Percentiles rank a stretch among this genome's conserved stretches.
Evolutionary conservation across 2,888 invertebrate species (phyloP).

Genomic region (Bursaphelenchus okinawaensis): DNA sequence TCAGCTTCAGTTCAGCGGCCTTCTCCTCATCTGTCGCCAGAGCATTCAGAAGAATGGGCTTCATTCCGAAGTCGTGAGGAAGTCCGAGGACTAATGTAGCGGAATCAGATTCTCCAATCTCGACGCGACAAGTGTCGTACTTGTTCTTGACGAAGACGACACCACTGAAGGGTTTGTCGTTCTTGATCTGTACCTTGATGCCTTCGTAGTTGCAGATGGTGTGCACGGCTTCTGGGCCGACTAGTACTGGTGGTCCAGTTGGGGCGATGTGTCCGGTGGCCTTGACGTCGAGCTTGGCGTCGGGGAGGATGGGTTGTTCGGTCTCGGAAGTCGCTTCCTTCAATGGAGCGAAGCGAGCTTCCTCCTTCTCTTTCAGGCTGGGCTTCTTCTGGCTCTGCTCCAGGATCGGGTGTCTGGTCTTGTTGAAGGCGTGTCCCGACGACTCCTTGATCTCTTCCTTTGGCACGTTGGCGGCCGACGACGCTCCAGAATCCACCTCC

Average conservation of each 20-base stretch:
- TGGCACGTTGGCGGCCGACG: constrained; percentile 50
- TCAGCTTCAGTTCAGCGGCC: constrained; percentile 12
- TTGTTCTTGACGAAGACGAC: constrained; percentile 58
- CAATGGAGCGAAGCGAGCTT: constrained; percentile 15
- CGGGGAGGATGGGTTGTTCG: constrained; percentile 1
- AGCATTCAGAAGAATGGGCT: constrained; percentile 47
- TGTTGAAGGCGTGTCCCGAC: constrained; percentile 25
- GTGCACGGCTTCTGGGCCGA: constrained; percentile 47
- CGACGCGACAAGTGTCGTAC: constrained; percentile 57
- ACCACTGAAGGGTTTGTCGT: constrained; percentile 50
- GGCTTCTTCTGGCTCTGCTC: constrained; percentile 21
- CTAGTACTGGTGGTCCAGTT: constrained; percentile 35
- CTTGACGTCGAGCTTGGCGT: constrained; percentile 17
- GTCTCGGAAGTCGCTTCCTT: constrained; percentile 32
- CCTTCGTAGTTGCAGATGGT: constrained; percentile 58
- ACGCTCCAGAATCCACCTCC: constrained; percentile 45
- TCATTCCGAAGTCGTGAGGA: constrained; percentile 56
- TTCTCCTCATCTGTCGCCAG: constrained; percentile 9
- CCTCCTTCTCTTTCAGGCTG: constrained; percentile 33
- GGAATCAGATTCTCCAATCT: constrained; percentile 36
- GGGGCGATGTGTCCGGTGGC: constrained; percentile 15
- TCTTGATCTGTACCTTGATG: constrained; percentile 55
- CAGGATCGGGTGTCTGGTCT: constrained; percentile 9
- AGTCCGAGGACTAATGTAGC: constrained; percentile 54
- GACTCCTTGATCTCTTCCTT: constrained; percentile 13